Evolutionary conservation across 2,888 invertebrate species (phyloP).

Genomic region (Horisme vitalbata): DNA sequence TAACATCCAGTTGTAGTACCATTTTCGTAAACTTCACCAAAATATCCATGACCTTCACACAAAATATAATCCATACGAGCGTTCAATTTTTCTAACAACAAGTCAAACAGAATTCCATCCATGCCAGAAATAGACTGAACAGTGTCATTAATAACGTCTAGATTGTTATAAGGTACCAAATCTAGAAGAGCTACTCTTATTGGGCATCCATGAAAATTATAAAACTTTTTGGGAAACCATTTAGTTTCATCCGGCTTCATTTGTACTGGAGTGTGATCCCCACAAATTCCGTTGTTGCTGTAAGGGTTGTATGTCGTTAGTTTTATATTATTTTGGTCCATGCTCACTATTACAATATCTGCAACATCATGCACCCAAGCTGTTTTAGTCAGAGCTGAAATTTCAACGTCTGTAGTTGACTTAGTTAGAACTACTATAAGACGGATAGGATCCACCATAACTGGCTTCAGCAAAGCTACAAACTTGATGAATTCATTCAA

Average conservation of each 20-base stretch:
- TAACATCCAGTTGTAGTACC: constrained; percentile 42
- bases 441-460: constrained; percentile 40
- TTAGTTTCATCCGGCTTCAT: constrained; percentile 30
- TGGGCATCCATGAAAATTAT: constrained; percentile 55
- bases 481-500: constrained; percentile 45
- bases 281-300: constrained; percentile 44
- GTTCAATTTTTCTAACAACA: constrained; percentile 44
- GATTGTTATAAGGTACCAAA: constrained; percentile 39
- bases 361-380: constrained; percentile 52
- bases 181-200: constrained; percentile 41
- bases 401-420: constrained; percentile 24
- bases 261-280: constrained; percentile 42
- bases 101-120: constrained; percentile 44
- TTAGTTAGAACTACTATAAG: constrained; percentile 46
- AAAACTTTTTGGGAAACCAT: constrained; percentile 52
- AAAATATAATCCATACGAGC: constrained; percentile 44
- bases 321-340: constrained; percentile 30
- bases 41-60: constrained; percentile 29
- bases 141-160: constrained; percentile 37
- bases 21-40: constrained; percentile 40
- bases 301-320: constrained; percentile 56
- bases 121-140: constrained; percentile 43
- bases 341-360: constrained; percentile 49
- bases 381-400: constrained; percentile 39
- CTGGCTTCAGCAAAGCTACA: constrained; percentile 37